Evolutionary conservation across 2,113 vertebrate species (phyloP), one percentile per base, ranked within the genome.

Genomic region (Neodon shergylaensis): DNA sequence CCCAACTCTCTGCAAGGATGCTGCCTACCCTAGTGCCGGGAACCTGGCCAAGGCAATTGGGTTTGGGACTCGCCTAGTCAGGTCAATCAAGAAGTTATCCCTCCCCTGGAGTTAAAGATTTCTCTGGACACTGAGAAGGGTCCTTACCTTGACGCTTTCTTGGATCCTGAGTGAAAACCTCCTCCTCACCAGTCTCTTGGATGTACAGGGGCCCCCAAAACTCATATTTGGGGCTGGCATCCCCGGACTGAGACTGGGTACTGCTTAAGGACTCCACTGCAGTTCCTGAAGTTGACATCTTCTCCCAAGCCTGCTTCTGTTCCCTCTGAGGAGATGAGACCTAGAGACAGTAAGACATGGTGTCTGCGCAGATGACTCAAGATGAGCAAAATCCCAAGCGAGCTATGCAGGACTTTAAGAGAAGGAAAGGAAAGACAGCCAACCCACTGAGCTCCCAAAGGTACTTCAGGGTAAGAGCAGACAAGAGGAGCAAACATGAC

Each of bases 161-260:
- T 73, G 91, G 82, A 11, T 83, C 66, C 36, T 72, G 91, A 68
- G 92, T 70, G 85, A 95, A 95, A 36, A 90, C 92, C 73, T 97
- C 90, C 47, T 95, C 95, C 93, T 98, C 93, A 19, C 97, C 97
- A 28, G 91, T 94, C 92, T 98, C 97, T 70, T 97, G 97, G 90
- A 97, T 97, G 52, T 96, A 97, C 3, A 97, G 95, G 54, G 97
- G 93, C 1, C 96, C 97, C 97, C 96, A 96, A 36, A 91, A 88
- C 28, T 98, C 97, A 0, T 93, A 96, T 26, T 28, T 96, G 63
- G 88, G 84, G 89, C 95, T 90, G 68, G 88, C 74, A 24, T 96
- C 96, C 77, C 82, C 12, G 9, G 92, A 49, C 13, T 39, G 84
- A 9, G 77, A 28, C 36, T 94, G 91, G 1, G 17, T 22, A 39